phyloP scores from a whole-genome alignment of 2,888 invertebrate species.

The Apoda limacodes region DNA sequence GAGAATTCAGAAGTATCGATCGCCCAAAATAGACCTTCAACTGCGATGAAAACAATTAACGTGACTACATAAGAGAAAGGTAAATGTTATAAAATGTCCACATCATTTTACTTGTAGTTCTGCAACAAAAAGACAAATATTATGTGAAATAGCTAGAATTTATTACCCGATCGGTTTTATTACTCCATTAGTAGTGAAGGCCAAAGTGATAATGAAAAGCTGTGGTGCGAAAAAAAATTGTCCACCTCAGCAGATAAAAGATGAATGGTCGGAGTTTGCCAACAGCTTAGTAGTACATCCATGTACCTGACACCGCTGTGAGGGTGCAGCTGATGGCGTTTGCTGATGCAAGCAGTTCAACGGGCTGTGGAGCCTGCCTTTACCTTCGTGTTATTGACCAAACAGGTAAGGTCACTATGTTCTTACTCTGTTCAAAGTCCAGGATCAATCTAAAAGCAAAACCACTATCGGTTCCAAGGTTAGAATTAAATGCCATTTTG shows the following conservation, averaged over 20 bases:
- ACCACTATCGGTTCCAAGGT: constrained; percentile 11
- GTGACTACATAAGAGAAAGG: no score
- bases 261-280: constrained; percentile 10
- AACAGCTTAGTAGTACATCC: constrained; percentile 2
- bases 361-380: constrained; percentile 16
- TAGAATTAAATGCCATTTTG: constrained; percentile 17
- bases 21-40: no score
- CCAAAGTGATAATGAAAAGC: no score
- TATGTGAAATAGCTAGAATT: no score
- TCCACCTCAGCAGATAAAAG: constrained; percentile 3
- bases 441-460: constrained; percentile 7
- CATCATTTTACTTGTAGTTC: no score
- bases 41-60: no score
- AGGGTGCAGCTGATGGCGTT: constrained; percentile 11
- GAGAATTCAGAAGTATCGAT: no score
- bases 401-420: constrained; percentile 6
- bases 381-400: constrained; percentile 12
- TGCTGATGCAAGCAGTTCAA: constrained; percentile 13
- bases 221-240: no score
- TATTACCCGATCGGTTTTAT: no score
- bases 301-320: background rate
- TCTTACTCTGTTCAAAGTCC: constrained; percentile 16
- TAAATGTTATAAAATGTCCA: no score
- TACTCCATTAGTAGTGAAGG: no score
- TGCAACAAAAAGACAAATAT: no score